These are phyloP conservation scores for Drosophila helvetica DNA, from an alignment of 2,888 invertebrate species.

Conservation along the genomic window DNA sequence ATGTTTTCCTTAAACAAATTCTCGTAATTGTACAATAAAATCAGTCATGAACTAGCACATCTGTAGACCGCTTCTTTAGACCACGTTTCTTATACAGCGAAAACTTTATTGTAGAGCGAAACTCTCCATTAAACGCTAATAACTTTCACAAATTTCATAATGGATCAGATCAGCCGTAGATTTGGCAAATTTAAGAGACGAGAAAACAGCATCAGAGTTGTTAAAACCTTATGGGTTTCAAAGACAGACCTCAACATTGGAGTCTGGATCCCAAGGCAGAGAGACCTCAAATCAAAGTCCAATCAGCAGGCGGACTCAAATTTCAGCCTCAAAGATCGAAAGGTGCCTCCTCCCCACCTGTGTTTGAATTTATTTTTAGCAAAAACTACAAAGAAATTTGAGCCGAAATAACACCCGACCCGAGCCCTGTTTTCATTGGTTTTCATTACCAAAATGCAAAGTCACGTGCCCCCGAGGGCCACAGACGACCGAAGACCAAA, in stretches of 20 bases:
- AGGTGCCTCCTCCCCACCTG: conserved; percentile 9
- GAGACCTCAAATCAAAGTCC: not conserved
- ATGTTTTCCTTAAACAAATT: too few relatives aligned
- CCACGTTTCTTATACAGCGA: too few relatives aligned
- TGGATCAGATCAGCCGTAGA: too few relatives aligned
- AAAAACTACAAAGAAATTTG: conserved; percentile 56
- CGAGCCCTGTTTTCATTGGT: conserved; percentile 15
- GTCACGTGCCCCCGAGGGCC: conserved; percentile 65
- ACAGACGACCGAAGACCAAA: conserved; percentile 6
- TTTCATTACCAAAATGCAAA: conserved; percentile 51
- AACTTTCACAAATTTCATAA: conserved; percentile 17
- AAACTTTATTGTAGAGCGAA: not conserved
- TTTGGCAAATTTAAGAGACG: too few relatives aligned
- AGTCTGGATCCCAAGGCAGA: too few relatives aligned
- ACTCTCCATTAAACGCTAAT: not conserved
- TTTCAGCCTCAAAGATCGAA: not conserved
- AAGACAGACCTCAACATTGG: too few relatives aligned
- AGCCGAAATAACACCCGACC: conserved; percentile 32
- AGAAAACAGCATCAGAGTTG: not conserved
- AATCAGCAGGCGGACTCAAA: not conserved
- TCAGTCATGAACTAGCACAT: too few relatives aligned
- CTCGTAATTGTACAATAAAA: too few relatives aligned
- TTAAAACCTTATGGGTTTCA: not conserved
- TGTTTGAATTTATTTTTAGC: conserved; percentile 63
- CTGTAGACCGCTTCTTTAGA: too few relatives aligned